Evolutionary conservation across 1,140 invertebrate species (phyloP).

Genomic region (Drosophila eugracilis): DNA sequence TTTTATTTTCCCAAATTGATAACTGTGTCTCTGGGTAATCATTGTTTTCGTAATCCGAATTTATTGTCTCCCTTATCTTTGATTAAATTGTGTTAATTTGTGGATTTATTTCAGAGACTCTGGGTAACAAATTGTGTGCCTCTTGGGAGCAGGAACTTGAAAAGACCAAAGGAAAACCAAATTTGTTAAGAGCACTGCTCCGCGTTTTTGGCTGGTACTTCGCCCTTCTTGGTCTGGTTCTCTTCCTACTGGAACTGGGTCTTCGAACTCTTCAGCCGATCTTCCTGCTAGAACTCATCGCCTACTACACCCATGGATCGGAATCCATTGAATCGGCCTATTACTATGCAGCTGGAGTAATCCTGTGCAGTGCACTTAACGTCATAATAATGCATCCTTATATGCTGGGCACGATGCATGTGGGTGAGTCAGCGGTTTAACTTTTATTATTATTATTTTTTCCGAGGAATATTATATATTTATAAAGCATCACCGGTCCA

Average conservation of each 20-base stretch:
- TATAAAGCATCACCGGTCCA: not conserved
- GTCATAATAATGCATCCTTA: slow-evolving; percentile 91
- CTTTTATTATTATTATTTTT: no score
- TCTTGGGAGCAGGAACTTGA: slow-evolving; percentile 71
- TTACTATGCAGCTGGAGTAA: slow-evolving; percentile 88
- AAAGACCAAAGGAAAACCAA: slow-evolving; percentile 66
- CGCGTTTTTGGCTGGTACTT: slow-evolving; percentile 74
- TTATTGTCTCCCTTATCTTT: slow-evolving; percentile 14
- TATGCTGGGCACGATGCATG: slow-evolving; percentile 90
- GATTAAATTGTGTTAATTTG: slow-evolving; percentile 21
- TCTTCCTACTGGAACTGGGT: slow-evolving; percentile 73
- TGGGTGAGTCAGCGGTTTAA: slow-evolving; percentile 85
- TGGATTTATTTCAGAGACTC: slow-evolving; percentile 57
- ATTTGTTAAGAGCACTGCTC: slow-evolving; percentile 55
- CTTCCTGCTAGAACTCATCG: slow-evolving; percentile 89
- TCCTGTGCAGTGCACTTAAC: slow-evolving; percentile 89
- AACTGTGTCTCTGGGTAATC: slow-evolving; percentile 9
- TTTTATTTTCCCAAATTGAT: slow-evolving; percentile 34
- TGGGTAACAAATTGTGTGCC: slow-evolving; percentile 67
- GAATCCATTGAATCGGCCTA: slow-evolving; percentile 86
- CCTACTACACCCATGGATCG: slow-evolving; percentile 86
- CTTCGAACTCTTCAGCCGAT: slow-evolving; percentile 89
- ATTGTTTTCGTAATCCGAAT: slow-evolving; percentile 46
- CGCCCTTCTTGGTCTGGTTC: slow-evolving; percentile 63
- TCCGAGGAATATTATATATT: no score